A percentile compares a stretch with the other conserved stretches of the same genome.
Conservation (phyloP, 64 coral and sea anemone species). For the Hydrozoanthus tunicans region DNA sequence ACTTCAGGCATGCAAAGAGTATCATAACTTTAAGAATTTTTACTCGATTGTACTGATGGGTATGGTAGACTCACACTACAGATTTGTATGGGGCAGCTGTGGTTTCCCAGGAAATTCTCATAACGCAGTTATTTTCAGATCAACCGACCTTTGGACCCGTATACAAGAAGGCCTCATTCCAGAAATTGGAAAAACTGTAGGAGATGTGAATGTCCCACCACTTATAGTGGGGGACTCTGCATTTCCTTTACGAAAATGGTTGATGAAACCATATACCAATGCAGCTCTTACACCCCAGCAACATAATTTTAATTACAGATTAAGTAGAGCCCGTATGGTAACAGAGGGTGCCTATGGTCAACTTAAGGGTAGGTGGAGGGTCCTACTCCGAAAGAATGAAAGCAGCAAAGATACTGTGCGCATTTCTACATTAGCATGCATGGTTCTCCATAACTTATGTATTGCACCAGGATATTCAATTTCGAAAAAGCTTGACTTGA, state of each 20-base stretch:
- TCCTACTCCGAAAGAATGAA: slow-evolving; percentile 8
- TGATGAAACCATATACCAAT: slow-evolving; percentile 11
- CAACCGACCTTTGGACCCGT: too few relatives aligned
- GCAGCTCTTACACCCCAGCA: background rate
- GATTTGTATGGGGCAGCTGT: too few relatives aligned
- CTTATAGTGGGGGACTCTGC: background rate
- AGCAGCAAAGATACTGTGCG: slow-evolving; percentile 5
- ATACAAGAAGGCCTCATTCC: too few relatives aligned
- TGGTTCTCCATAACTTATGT: slow-evolving; percentile 21
- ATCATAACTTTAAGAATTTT: too few relatives aligned
- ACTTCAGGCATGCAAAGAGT: too few relatives aligned
- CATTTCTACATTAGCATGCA: background rate
- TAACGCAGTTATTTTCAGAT: too few relatives aligned
- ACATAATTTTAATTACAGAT: background rate
- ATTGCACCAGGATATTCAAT: background rate
- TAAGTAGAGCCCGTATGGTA: background rate
- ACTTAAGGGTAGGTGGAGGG: slow-evolving; percentile 2
- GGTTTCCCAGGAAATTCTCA: too few relatives aligned
- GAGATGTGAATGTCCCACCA: background rate
- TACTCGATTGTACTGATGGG: too few relatives aligned
- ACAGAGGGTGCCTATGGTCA: background rate
- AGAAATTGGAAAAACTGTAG: too few relatives aligned
- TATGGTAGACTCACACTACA: too few relatives aligned
- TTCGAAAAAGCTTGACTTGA: slow-evolving; percentile 5
- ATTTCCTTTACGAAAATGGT: background rate